These are phyloP conservation scores for Onchidella celtica DNA, from an alignment of 2,888 invertebrate species.

Conservation along the genomic window DNA sequence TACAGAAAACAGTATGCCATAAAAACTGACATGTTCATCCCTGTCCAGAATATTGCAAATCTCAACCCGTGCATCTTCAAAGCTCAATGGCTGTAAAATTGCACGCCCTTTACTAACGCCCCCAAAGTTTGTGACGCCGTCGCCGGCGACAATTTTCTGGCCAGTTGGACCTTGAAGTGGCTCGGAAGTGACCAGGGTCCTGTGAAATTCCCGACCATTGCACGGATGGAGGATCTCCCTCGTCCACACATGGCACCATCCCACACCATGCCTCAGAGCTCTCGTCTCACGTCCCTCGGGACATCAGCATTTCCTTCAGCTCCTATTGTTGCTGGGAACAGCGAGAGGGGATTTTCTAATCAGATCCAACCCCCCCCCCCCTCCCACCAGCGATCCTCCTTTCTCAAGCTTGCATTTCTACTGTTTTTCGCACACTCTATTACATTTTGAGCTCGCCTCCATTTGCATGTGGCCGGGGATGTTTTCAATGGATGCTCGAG, in stretches of 20 bases:
- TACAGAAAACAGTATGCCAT: too few species aligned
- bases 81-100: neutral
- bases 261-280: neutral
- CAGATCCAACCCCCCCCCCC: neutral
- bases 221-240: neutral
- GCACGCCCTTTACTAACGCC: neutral
- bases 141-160: neutral
- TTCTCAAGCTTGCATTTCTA: neutral
- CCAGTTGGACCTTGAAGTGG: slow-evolving; percentile 7
- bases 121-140: slow-evolving; percentile 16
- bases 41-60: too few species aligned
- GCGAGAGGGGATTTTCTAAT: neutral
- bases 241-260: neutral
- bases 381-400: neutral
- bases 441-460: neutral
- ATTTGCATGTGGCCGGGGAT: neutral
- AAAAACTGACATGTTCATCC: too few species aligned
- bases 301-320: neutral
- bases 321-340: neutral
- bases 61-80: neutral
- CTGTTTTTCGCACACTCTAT: slow-evolving; percentile 8
- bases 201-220: neutral
- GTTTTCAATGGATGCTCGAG: slow-evolving; percentile 17
- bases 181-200: neutral
- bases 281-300: neutral